A percentile compares a stretch with the other conserved stretches of the same genome.
Conservation (phyloP, 1,140 invertebrate genomes). For the Cecropterus lyciades region DNA sequence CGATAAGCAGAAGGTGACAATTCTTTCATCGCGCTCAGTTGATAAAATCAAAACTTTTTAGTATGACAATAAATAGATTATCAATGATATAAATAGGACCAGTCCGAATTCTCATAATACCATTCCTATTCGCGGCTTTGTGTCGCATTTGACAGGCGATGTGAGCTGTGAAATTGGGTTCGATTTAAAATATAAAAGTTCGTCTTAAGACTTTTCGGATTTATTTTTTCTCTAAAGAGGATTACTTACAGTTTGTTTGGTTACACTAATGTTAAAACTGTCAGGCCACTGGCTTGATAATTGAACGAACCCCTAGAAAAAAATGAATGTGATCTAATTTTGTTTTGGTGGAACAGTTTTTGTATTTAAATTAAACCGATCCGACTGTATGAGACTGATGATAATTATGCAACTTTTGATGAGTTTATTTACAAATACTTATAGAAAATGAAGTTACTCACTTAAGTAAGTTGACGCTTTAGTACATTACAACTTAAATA, state of each 20-base stretch:
- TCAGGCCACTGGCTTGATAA: slow-evolving; percentile 53
- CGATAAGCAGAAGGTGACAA: slow-evolving; percentile 77
- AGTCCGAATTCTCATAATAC: slow-evolving; percentile 75
- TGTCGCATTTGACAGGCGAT: slow-evolving; percentile 79
- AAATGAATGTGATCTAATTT: slow-evolving; percentile 39
- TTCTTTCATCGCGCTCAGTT: slow-evolving; percentile 75
- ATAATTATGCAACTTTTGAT: no score
- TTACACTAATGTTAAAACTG: slow-evolving; percentile 67
- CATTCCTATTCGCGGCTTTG: slow-evolving; percentile 74
- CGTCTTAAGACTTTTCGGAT: slow-evolving; percentile 72
- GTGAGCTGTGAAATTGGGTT: slow-evolving; percentile 81
- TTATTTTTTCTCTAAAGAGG: slow-evolving; percentile 60
- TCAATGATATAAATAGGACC: slow-evolving; percentile 81
- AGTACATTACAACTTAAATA: no score
- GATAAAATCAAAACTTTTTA: slow-evolving; percentile 79
- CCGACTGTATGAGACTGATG: no score
- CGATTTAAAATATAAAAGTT: slow-evolving; percentile 78
- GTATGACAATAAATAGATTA: slow-evolving; percentile 83
- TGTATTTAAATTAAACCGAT: background rate
- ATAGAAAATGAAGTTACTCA: no score
- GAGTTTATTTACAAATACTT: no score
- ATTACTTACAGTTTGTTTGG: slow-evolving; percentile 79
- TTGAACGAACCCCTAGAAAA: slow-evolving; percentile 29
- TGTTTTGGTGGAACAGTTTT: slow-evolving; percentile 12
- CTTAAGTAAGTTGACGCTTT: no score